phyloP scores from a whole-genome alignment of 2,113 vertebrate species.

The Oreochromis tanganicae region DNA sequence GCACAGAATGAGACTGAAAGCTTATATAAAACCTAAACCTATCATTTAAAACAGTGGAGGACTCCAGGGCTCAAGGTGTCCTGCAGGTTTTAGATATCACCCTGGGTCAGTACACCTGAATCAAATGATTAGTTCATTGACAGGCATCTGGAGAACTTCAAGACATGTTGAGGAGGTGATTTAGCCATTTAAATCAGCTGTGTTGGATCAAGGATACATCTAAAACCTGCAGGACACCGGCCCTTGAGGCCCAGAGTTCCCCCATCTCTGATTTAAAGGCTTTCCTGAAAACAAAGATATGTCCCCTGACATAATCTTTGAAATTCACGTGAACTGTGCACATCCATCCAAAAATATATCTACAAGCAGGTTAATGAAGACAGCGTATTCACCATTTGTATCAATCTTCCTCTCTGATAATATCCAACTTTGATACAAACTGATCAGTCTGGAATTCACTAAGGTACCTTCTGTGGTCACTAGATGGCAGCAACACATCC shows the following conservation, averaged over 20 bases:
- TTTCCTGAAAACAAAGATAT: not conserved
- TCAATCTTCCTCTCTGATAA: not conserved
- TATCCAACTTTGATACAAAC: not conserved
- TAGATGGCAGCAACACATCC: slow-evolving; percentile 44
- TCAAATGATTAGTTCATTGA: not conserved
- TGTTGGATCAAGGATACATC: not conserved
- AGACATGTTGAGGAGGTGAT: not conserved
- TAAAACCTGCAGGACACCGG: not conserved
- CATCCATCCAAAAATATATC: not conserved
- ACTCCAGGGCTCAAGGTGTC: not conserved
- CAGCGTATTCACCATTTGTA: not conserved
- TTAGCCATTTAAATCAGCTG: not conserved
- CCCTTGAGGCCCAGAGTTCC: not conserved
- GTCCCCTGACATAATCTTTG: not conserved
- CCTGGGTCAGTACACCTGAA: not conserved
- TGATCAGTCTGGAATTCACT: not conserved
- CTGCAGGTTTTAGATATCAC: not conserved
- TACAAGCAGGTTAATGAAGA: not conserved
- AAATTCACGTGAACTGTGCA: not conserved
- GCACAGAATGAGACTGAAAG: not conserved
- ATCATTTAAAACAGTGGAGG: not conserved
- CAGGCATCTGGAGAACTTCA: not conserved
- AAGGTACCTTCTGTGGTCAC: slow-evolving; percentile 26
- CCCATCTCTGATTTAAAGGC: not conserved
- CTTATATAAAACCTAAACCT: not conserved